These are phyloP conservation scores for Crocodylus rhombifer DNA, from an alignment of 2,797 vertebrate genomes.

Conservation along the genomic window DNA sequence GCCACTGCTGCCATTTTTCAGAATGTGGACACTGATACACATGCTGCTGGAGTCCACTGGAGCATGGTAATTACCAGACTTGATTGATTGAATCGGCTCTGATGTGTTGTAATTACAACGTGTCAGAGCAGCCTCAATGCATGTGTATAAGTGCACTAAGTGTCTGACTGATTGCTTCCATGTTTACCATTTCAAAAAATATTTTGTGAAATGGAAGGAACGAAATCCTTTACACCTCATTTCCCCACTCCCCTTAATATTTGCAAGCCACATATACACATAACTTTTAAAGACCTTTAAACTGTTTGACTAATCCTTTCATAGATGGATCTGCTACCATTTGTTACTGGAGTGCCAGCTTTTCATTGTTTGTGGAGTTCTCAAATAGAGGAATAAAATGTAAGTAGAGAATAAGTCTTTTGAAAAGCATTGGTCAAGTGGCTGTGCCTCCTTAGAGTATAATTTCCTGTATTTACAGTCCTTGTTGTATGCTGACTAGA, in stretches of 20 bases:
- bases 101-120: too few relatives aligned
- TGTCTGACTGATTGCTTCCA: neutral
- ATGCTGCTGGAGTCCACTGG: too few relatives aligned
- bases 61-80: too few relatives aligned
- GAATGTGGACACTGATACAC: too few relatives aligned
- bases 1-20: too few relatives aligned
- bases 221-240: neutral
- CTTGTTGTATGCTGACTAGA: neutral
- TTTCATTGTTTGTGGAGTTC: neutral
- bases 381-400: neutral
- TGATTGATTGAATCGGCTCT: too few relatives aligned
- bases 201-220: neutral
- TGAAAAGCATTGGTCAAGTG: neutral
- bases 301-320: neutral
- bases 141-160: neutral
- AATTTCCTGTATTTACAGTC: neutral
- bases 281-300: neutral
- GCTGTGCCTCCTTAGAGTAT: neutral
- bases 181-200: neutral
- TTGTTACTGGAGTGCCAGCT: neutral
- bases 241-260: neutral
- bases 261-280: neutral
- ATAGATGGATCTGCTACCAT: neutral
- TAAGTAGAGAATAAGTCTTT: neutral
- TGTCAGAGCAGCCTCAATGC: too few relatives aligned